phyloP scores from a whole-genome alignment of 2,797 vertebrate species.

The Macropus fuliginosus region DNA sequence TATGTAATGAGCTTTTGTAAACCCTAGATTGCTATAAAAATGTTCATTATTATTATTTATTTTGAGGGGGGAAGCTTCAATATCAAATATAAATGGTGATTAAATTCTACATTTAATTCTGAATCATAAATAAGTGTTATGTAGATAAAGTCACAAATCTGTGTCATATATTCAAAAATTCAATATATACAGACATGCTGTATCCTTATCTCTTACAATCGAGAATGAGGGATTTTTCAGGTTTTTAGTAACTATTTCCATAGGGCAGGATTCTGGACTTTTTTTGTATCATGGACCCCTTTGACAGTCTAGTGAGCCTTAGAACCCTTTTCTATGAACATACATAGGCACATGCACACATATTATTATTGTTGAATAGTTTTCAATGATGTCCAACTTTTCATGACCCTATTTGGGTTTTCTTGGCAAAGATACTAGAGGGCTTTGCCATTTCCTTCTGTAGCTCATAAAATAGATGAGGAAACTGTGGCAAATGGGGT shows the following conservation, averaged over 20 bases:
- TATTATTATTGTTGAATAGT: background rate
- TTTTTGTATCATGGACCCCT: background rate
- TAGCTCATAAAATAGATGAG: background rate
- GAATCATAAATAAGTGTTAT: background rate
- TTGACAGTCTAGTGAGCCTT: background rate
- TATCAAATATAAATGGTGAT: background rate
- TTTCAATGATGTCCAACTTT: background rate
- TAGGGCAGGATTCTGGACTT: background rate
- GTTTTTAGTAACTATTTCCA: background rate
- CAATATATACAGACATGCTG: background rate
- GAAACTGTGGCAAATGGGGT: background rate
- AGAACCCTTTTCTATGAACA: background rate
- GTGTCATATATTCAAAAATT: background rate
- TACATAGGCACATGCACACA: background rate
- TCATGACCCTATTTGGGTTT: background rate
- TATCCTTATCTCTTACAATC: background rate
- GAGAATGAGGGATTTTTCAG: background rate
- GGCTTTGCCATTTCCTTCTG: background rate
- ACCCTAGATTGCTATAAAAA: background rate
- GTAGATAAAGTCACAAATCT: background rate
- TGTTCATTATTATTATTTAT: background rate
- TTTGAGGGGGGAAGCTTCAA: background rate
- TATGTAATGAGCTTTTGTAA: background rate
- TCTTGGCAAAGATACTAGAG: background rate
- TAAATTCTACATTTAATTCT: background rate